Conservation (phyloP, 2,888 invertebrate genomes). For the Tenodera sinensis region DNA sequence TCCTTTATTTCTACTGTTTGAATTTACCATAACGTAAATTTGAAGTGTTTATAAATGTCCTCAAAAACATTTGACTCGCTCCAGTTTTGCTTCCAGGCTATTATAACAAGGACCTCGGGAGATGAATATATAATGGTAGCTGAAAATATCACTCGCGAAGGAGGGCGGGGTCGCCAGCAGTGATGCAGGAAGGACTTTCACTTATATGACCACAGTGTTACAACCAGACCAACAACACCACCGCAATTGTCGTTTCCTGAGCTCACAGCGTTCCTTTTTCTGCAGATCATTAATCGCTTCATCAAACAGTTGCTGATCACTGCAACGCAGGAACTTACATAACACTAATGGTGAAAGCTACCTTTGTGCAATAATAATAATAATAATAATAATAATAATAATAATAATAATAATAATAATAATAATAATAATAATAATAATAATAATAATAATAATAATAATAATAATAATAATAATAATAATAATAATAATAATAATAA, state of each 20-base stretch:
- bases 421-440: no score
- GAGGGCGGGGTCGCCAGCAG: background rate
- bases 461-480: no score
- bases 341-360: background rate
- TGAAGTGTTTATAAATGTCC: background rate
- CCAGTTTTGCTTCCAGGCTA: background rate
- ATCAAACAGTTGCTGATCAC: background rate
- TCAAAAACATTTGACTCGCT: background rate
- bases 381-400: no score
- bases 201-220: background rate
- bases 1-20: background rate
- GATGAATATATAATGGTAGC: background rate
- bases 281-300: background rate
- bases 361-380: no score
- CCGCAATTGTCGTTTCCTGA: background rate
- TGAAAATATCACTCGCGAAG: background rate
- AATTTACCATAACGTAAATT: no score
- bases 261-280: background rate
- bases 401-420: no score
- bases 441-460: no score
- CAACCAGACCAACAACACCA: background rate
- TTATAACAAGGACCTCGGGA: background rate
- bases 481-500: no score
- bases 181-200: background rate
- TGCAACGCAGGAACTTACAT: background rate